Evolutionary conservation across 64 coral and sea anemone genomes (phyloP), one percentile per base, ranked within the genome.

Genomic region (Montipora foliosa): DNA sequence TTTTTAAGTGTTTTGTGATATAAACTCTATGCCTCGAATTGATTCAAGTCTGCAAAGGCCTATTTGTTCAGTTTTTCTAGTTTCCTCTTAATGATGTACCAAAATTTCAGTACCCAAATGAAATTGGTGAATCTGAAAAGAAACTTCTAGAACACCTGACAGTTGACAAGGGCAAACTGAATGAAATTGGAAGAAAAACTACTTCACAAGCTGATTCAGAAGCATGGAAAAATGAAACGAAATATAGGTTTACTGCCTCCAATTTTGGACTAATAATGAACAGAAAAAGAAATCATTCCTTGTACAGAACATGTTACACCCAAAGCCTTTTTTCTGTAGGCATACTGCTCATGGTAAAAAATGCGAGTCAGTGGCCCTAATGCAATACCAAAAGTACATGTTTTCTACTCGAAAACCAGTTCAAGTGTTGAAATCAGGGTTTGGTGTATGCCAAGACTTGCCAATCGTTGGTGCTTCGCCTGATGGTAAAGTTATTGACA

Each of bases 131-230:
- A 76, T 48, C 25, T 29, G 25, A 29, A 29, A 29, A 29, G 25
- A 29, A 29, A 29, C 25, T 29, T 29, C 25, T 29, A 57, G 46
- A 55, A 1, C 12, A 52, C 8, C 8, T 76, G 2, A 76, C 44
- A 19, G 86, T 89, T n/a, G 77, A 74, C 44, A 73, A 81, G 25
- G 78, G 19, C 52, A 88, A 89, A 76, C 8, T 94, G 16, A 89
- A 94, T 83, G 50, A 94, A 45, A 94, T 94, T 82, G 79, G 89
- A 90, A 55, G 48, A 29, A 82, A 89, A 47, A 94, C 93, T 44
- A 47, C 24, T 50, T 15, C 44, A 67, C 87, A 94, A 76, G 64
- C 87, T 49, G 25, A 29, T 29, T 29, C 25, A 29, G 25, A 29
- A 29, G 25, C 25, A 29, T 29, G 25, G 25, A 29, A 29, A 29